Evolutionary conservation across 2,113 vertebrate species (phyloP), one percentile per base, ranked within the genome.

Genomic region (Lasiurus borealis): DNA sequence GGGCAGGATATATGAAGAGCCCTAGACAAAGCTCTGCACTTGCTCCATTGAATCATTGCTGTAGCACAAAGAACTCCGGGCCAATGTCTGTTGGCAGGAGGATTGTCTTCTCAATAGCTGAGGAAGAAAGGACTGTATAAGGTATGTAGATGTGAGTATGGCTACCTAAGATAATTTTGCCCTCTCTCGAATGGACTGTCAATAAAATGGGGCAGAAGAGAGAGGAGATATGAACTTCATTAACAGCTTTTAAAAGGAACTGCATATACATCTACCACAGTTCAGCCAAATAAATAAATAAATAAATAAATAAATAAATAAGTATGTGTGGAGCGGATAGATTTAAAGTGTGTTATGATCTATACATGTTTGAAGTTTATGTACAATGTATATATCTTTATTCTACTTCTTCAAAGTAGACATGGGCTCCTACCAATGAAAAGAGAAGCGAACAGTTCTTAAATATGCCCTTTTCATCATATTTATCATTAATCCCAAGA

Each of bases 401-500:
- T 40, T 59, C 80, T 52, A 31, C 44, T 68, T n/a, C n/a, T n/a
- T 93, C 52, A 57, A 3, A 19, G 48, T 34, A 73, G 25, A 59
- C 18, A 12, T 44, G 72, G 15, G 15, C 7, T 72, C 44, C 75
- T 62, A 62, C 75, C 16, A 31, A 71, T 54, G 59, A 50, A 71
- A 40, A 76, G 69, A 85, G 36, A 31, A 14, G 27, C 18, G n/a
- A 48, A 23, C 12, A 25, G 91, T 88, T 31, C 83, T 12, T 46
- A 71, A 81, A 72, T 69, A 54, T 12, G 72, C 36, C 27, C 27
- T 81, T 94, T 31, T 85, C 72, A n/a, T 15, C 77, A 21, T 29
- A 83, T 76, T 93, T 83, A 69, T 88, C 92, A 94, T 92, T 94
- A 76, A 84, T 88, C 90, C 46, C 31, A 34, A 88, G 66, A 34